Evolutionary conservation across 2,888 invertebrate genomes (phyloP), one percentile per base, ranked within the genome.

Genomic region (Rhaphigaster nebulosa): DNA sequence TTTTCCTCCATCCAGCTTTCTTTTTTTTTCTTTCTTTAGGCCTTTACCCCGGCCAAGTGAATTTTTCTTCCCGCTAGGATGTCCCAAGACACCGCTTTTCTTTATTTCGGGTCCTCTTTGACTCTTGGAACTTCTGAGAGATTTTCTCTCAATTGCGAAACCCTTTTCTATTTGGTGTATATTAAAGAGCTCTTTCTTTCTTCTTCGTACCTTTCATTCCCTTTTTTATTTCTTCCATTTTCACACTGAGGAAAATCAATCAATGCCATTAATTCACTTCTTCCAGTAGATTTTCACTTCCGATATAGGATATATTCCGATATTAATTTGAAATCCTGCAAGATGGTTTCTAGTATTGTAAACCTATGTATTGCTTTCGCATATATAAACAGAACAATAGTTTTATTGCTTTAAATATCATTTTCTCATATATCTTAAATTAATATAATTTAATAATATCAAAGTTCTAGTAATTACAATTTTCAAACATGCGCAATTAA

Each of bases 181-280:
- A 45, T 45, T 84, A 84, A 84, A 84, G 84, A 45, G n/a, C 45
- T n/a, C 84, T 84, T 84, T 84, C n/a, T 84, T 84, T 15, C 45
- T 45, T 84, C 45, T n/a, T 45, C 10, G 5, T n/a, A 50, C n/a
- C 45, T 84, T 84, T 15, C n/a, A 12, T 18, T 38, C 12, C n/a
- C 18, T 84, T n/a, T 23, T 50, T 41, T 23, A 45, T n/a, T 84
- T 50, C n/a, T 8, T 26, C 18, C 45, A 84, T 45, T 84, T 45
- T 84, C 6, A 45, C n/a, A 26, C 10, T 0, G n/a, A 15, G 29
- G 3, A 13, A 50, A 45, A 56, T 56, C 56, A 26, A 76, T 38
- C 18, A 8, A 38, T 76, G 23, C 38, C 1, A 38, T 76, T 38
- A 76, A n/a, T n/a, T 60, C 56, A 10, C 56, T 26, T 60, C 8